These are phyloP conservation scores for Uropsilus gracilis DNA, from an alignment of 2,113 vertebrate species.

Conservation along the genomic window DNA sequence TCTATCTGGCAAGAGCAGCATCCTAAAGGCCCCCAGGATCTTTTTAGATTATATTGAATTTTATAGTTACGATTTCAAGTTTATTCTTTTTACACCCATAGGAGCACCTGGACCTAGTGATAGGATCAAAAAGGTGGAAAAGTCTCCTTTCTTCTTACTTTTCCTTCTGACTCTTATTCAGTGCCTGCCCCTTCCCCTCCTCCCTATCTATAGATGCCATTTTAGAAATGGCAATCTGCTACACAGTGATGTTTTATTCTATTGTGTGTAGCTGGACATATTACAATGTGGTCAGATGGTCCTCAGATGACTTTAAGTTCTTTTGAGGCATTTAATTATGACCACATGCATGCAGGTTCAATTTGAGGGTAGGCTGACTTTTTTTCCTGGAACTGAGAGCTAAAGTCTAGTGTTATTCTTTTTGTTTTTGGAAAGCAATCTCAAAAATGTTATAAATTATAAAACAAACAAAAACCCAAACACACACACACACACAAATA, in stretches of 20 bases:
- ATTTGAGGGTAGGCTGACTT: conserved; percentile 42
- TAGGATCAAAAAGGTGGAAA: not conserved
- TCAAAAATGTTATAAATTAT: conserved; percentile 30
- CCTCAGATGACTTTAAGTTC: conserved; percentile 49
- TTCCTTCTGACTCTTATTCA: not conserved
- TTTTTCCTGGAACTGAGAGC: conserved; percentile 6
- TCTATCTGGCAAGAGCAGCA: not conserved
- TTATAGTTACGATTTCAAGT: not conserved
- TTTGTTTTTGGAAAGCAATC: not conserved
- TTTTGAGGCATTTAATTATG: conserved; percentile 60
- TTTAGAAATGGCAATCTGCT: not conserved
- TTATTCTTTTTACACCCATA: not conserved
- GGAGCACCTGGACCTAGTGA: not conserved
- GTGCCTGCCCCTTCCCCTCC: not conserved
- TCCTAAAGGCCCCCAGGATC: too few species aligned
- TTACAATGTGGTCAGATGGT: not conserved
- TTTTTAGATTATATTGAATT: not conserved
- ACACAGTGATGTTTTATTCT: not conserved
- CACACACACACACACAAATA: too few species aligned
- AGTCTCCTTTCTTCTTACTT: not conserved
- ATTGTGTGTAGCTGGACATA: not conserved
- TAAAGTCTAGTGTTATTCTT: conserved; percentile 17
- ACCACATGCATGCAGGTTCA: conserved; percentile 65
- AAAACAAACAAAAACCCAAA: not conserved
- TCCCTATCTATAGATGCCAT: not conserved